Evolutionary conservation across 2,888 invertebrate species (phyloP), one percentile per base, ranked within the genome.

Genomic region (Zootermopsis nevadensis): DNA sequence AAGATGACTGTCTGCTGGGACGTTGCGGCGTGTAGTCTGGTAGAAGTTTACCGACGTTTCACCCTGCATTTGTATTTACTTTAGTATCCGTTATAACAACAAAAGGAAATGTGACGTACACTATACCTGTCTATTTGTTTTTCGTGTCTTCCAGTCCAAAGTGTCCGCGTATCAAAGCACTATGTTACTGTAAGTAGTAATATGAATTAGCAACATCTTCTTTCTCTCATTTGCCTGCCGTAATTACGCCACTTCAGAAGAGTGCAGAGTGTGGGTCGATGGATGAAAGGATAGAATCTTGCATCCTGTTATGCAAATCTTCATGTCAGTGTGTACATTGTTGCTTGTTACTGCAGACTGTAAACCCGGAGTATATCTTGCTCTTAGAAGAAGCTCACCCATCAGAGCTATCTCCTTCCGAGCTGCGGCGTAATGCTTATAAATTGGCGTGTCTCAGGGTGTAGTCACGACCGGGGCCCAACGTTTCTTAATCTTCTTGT

Each of bases 211-310:
- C 27, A 1, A 7, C n/a, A 10, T 7, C 60, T 60, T 60, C 6
- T 27, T 60, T 8, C n/a, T 27, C 27, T 60, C n/a, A 27, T 60
- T 60, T 27, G 15, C 27, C 60, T 60, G n/a, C 60, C n/a, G 60
- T 60, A 60, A 60, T 60, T 60, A n/a, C 60, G 27, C 60, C 60
- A 60, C 60, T 60, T 60, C n/a, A n/a, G n/a, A 60, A n/a, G 60
- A 60, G 60, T 60, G 60, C n/a, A 60, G 60, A 60, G 12, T 6
- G 60, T 27, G 60, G n/a, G 27, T 4, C 10, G 60, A 27, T 27
- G 60, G 60, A 27, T 27, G 60, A 60, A 60, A n/a, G 60, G n/a
- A 27, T 60, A 60, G 60, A 1, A 7, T 60, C n/a, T 27, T 27
- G 7, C 60, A n/a, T 27, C 60, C 60, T 27, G n/a, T 60, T 60